These are phyloP conservation scores for Vanessa atalanta DNA, from an alignment of 1,140 invertebrate genomes.

Conservation along the genomic window DNA sequence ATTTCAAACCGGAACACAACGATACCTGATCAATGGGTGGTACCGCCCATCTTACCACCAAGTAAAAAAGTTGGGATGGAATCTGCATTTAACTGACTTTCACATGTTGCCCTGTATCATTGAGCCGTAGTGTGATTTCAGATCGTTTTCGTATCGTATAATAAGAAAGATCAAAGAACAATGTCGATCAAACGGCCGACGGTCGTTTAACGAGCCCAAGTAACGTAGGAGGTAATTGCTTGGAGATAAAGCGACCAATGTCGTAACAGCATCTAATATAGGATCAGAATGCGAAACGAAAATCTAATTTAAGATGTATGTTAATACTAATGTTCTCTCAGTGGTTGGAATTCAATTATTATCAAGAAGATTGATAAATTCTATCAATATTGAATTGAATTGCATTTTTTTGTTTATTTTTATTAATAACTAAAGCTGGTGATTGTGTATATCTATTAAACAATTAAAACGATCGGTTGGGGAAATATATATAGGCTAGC, in stretches of 20 bases:
- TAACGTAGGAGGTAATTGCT: conserved; percentile 36
- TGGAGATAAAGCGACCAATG: conserved; percentile 21
- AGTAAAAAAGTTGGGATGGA: too few relatives aligned
- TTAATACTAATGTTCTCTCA: background rate
- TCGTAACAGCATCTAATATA: conserved; percentile 20
- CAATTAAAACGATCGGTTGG: too few relatives aligned
- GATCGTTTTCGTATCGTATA: conserved; percentile 8
- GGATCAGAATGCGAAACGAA: conserved; percentile 1
- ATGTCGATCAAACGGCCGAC: conserved; percentile 23
- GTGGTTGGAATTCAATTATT: background rate
- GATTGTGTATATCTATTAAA: too few relatives aligned
- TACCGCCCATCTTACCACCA: too few relatives aligned
- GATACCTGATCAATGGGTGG: too few relatives aligned
- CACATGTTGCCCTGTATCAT: too few relatives aligned
- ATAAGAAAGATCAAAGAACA: conserved; percentile 1
- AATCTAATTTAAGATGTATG: background rate
- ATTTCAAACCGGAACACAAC: too few relatives aligned
- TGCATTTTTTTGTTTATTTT: too few relatives aligned
- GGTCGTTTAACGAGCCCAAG: conserved; percentile 17
- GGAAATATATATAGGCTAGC: too few relatives aligned
- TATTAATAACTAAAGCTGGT: too few relatives aligned
- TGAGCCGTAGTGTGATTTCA: background rate
- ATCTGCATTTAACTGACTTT: too few relatives aligned
- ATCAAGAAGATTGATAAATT: background rate
- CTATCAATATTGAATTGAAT: too few relatives aligned